Conservation (phyloP, 2,888 invertebrate genomes). For the Adelphocoris suturalis region DNA sequence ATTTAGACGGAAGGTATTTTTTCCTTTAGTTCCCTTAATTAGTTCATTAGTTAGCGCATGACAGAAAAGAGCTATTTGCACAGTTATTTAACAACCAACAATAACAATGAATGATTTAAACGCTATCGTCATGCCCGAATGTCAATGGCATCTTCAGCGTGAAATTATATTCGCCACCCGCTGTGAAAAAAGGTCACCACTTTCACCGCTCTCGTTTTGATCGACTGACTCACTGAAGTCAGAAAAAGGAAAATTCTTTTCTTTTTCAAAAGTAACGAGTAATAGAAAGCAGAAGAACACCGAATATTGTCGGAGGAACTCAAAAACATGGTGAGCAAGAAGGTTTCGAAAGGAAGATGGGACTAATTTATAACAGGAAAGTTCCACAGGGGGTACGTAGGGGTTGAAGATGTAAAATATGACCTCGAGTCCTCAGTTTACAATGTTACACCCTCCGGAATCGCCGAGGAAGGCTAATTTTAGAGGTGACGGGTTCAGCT, state of each 20-base stretch:
- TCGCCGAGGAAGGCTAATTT: neutral
- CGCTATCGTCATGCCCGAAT: no score
- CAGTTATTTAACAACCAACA: no score
- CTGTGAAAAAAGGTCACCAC: neutral
- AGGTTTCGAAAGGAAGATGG: neutral
- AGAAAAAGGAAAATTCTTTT: neutral
- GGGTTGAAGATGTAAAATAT: slow-evolving; percentile 3
- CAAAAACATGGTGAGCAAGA: no score
- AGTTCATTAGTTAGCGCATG: neutral
- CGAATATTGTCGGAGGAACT: no score
- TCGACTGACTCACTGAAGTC: neutral
- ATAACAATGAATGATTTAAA: no score
- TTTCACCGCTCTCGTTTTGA: slow-evolving; percentile 4
- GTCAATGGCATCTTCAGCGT: neutral
- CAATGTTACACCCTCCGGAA: neutral
- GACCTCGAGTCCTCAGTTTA: neutral
- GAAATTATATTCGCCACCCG: neutral
- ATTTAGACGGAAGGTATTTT: no score
- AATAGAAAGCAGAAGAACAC: neutral
- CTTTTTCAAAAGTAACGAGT: neutral
- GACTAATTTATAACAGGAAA: neutral
- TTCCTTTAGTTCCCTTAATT: no score
- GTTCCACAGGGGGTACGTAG: neutral
- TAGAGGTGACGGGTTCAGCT: neutral
- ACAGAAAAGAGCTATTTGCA: neutral